Evolutionary conservation across 2,797 vertebrate species (phyloP).

Genomic region (Sebastes oblongus): DNA sequence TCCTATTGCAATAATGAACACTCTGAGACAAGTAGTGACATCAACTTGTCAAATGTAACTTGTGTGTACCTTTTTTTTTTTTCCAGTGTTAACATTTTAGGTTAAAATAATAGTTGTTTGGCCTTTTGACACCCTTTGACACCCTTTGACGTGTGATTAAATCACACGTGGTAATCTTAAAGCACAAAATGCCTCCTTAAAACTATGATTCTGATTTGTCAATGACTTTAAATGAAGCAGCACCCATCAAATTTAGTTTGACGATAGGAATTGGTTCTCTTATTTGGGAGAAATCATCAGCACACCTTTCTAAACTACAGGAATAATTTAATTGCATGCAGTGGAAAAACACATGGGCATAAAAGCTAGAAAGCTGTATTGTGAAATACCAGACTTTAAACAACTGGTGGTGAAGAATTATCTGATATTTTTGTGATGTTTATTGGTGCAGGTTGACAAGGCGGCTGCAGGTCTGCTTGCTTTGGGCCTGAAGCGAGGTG

Average conservation of each 20-base stretch:
- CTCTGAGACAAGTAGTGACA: neutral
- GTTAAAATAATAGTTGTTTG: neutral
- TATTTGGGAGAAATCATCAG: neutral
- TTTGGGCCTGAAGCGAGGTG: slow-evolving; percentile 85
- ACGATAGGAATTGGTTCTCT: neutral
- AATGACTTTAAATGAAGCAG: neutral
- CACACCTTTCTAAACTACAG: neutral
- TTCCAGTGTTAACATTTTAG: neutral
- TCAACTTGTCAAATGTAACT: neutral
- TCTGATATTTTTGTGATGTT: neutral
- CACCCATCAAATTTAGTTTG: neutral
- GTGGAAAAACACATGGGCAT: too few species aligned
- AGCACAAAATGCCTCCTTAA: neutral
- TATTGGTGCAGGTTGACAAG: slow-evolving; percentile 83
- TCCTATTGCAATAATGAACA: neutral
- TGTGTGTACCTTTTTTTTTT: too few species aligned
- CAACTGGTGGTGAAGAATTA: neutral
- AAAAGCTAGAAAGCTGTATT: neutral
- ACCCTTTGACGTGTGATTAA: neutral
- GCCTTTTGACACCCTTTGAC: neutral
- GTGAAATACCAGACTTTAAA: neutral
- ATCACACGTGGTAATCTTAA: neutral
- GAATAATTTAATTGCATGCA: neutral
- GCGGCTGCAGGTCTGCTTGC: slow-evolving; percentile 89
- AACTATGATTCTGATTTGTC: neutral